Percentiles rank a stretch among this genome's conserved stretches.
These are phyloP conservation scores for Cheilinus undulatus DNA, from an alignment of 2,113 vertebrate genomes.

Conservation along the genomic window DNA sequence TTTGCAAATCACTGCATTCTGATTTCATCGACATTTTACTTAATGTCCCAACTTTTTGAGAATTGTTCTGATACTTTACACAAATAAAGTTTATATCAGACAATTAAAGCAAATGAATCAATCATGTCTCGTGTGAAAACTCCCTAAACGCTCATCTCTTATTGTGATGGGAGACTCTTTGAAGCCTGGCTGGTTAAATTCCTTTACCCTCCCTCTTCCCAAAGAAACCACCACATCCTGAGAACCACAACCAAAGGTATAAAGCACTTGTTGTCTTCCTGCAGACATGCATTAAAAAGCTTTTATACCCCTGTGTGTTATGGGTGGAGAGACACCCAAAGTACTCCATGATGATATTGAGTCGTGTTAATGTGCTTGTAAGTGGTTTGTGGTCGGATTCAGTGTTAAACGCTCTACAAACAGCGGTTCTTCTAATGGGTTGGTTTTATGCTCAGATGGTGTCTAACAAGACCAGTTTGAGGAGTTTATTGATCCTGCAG, in stretches of 20 bases:
- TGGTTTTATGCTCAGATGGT: constrained; percentile 14
- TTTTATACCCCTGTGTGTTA: background rate
- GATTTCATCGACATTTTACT: too few species aligned
- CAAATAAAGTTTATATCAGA: too few species aligned
- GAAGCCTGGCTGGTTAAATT: background rate
- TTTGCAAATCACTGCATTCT: too few species aligned
- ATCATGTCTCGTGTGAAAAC: background rate
- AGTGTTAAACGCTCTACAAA: constrained; percentile 43
- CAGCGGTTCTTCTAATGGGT: constrained; percentile 21
- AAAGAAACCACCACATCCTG: background rate
- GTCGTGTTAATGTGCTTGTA: constrained; percentile 31
- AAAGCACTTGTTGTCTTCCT: constrained; percentile 28
- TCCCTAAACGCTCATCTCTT: too few species aligned
- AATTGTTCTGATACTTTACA: too few species aligned
- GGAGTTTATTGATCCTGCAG: constrained; percentile 24
- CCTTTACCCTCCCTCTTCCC: background rate
- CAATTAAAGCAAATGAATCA: too few species aligned
- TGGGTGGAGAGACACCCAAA: background rate
- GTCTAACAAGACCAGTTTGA: constrained; percentile 18
- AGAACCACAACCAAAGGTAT: constrained; percentile 5
- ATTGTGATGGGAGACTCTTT: background rate
- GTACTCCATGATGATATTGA: background rate
- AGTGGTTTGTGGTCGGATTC: constrained; percentile 21
- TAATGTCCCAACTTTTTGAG: too few species aligned
- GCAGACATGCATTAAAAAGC: constrained; percentile 41